phyloP scores from a whole-genome alignment of 2,888 invertebrate genomes.

The Cosmia pyralina region DNA sequence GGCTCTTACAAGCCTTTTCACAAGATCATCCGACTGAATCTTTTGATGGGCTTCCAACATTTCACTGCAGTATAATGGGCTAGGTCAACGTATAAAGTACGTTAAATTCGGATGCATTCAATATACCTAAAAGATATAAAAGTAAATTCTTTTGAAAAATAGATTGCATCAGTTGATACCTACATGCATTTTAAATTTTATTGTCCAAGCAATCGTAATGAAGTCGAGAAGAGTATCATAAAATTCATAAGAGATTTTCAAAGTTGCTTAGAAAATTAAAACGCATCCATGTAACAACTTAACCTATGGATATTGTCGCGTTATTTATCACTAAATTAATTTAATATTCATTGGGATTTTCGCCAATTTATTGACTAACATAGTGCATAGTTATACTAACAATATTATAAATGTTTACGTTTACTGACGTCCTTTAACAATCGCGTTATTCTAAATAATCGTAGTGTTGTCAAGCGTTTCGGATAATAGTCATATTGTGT shows the following conservation, averaged over 20 bases:
- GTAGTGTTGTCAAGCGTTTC: conserved; percentile 57
- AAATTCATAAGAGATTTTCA: conserved; percentile 56
- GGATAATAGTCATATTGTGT: conserved; percentile 49
- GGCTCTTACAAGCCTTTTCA: neutral
- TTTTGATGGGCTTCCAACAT: neutral
- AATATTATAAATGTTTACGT: conserved; percentile 63
- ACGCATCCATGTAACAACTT: conserved; percentile 75
- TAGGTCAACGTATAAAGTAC: conserved; percentile 6
- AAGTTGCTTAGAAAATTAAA: conserved; percentile 63
- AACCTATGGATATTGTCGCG: conserved; percentile 88
- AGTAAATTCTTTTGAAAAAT: conserved; percentile 62
- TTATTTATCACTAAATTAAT: conserved; percentile 83
- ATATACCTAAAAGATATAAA: conserved; percentile 52
- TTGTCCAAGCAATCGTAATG: conserved; percentile 57
- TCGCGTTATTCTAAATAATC: conserved; percentile 49
- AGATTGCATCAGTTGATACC: conserved; percentile 46
- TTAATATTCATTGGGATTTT: conserved; percentile 59
- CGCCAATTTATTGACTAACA: conserved; percentile 50
- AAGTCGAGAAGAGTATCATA: conserved; percentile 37
- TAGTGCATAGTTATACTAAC: conserved; percentile 67
- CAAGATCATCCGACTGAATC: neutral
- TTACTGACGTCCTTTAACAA: conserved; percentile 58
- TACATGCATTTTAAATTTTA: conserved; percentile 51
- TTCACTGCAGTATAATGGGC: conserved; percentile 1
- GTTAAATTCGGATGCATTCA: conserved; percentile 56